Conservation (phyloP, 2,797 vertebrate species). For the Microchirus variegatus region DNA sequence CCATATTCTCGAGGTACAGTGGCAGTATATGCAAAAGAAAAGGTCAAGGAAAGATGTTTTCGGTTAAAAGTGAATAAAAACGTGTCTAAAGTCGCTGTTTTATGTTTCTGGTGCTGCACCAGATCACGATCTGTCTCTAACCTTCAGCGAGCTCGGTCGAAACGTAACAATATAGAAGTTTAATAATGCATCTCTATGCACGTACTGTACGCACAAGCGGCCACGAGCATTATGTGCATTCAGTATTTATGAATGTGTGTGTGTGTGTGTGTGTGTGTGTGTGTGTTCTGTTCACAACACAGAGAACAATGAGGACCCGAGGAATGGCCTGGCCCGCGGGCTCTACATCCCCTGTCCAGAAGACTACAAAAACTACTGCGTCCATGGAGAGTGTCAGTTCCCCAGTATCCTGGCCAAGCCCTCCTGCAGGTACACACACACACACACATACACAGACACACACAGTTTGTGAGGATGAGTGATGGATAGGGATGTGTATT, state of each 20-base stretch:
- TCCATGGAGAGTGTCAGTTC: constrained; percentile 97
- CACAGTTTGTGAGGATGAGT: neutral
- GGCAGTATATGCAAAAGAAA: no score
- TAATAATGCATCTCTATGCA: neutral
- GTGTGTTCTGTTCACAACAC: constrained; percentile 25
- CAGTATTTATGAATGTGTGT: constrained; percentile 1
- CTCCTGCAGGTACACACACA: constrained; percentile 90
- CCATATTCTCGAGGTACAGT: no score
- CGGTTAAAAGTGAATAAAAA: neutral
- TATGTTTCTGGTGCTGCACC: neutral
- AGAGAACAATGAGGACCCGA: constrained; percentile 72
- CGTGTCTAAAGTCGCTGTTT: neutral
- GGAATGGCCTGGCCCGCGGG: constrained; percentile 88
- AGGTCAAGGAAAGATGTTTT: no score
- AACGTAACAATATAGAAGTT: neutral
- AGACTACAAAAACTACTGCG: constrained; percentile 93
- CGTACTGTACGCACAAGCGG: neutral
- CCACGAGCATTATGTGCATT: neutral
- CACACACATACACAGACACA: constrained; percentile 27
- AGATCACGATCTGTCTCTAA: neutral
- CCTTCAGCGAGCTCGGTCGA: neutral
- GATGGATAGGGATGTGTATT: neutral
- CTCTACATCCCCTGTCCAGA: constrained; percentile 96
- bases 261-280: constrained; percentile 7
- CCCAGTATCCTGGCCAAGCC: constrained; percentile 90